Percentiles rank a stretch among this genome's conserved stretches.
phyloP scores from a whole-genome alignment of 2,888 invertebrate species.

The Silvanus unidentatus region DNA sequence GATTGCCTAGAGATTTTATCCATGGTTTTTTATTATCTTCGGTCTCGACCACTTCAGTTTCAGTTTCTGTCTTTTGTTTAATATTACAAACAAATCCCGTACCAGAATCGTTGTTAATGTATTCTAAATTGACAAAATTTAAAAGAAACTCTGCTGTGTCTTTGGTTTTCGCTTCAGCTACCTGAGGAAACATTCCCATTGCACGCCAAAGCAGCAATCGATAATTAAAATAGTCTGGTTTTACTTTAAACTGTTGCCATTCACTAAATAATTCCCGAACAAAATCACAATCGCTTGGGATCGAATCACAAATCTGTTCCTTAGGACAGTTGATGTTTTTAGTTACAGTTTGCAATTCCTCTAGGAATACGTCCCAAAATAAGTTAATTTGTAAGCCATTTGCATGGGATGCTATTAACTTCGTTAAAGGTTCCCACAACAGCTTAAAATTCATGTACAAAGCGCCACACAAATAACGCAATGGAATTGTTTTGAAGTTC shows the following conservation, averaged over 20 bases:
- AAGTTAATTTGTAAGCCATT: constrained; percentile 52
- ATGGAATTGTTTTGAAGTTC: constrained; percentile 57
- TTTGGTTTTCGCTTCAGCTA: constrained; percentile 75
- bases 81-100: constrained; percentile 54
- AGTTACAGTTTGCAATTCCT: constrained; percentile 53
- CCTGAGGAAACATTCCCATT: constrained; percentile 65
- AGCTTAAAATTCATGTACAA: constrained; percentile 83
- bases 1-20: too few relatives aligned
- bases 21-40: too few relatives aligned
- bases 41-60: constrained; percentile 38
- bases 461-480: constrained; percentile 76
- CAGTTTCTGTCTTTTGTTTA: constrained; percentile 41
- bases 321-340: constrained; percentile 43
- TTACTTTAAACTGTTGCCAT: constrained; percentile 45
- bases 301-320: constrained; percentile 16
- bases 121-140: constrained; percentile 65
- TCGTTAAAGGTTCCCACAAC: constrained; percentile 78
- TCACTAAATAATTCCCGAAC: constrained; percentile 33
- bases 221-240: constrained; percentile 69
- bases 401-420: constrained; percentile 71
- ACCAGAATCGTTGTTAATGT: constrained; percentile 55
- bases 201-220: constrained; percentile 76
- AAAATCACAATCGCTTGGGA: constrained; percentile 25
- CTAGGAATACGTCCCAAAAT: constrained; percentile 69
- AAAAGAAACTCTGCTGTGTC: constrained; percentile 76